Conservation (phyloP, 2,797 vertebrate species). For the Hipposideros larvatus region DNA sequence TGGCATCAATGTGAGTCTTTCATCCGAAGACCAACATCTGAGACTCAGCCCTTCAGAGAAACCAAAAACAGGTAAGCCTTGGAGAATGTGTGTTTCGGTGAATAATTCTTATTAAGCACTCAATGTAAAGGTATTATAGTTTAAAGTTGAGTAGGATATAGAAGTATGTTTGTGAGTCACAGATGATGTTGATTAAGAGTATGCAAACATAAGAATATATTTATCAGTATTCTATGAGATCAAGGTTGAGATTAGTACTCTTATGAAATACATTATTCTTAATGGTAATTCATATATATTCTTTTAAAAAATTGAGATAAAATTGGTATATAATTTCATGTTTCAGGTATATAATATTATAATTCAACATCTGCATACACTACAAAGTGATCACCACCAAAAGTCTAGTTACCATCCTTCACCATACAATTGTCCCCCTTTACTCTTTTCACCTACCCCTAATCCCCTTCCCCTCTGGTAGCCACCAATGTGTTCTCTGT, state of each 20-base stretch:
- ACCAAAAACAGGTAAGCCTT: slow-evolving; percentile 88
- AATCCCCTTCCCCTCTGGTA: background rate
- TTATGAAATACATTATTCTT: slow-evolving; percentile 66
- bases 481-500: background rate
- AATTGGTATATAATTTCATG: background rate
- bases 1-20: slow-evolving; percentile 79
- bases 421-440: background rate
- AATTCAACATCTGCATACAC: background rate
- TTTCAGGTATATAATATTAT: background rate
- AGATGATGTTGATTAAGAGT: slow-evolving; percentile 22
- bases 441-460: background rate
- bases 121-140: slow-evolving; percentile 41
- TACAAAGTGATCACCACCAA: background rate
- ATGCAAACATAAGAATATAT: slow-evolving; percentile 31
- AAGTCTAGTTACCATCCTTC: background rate
- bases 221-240: slow-evolving; percentile 73
- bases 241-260: slow-evolving; percentile 63
- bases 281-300: slow-evolving; percentile 72
- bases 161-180: slow-evolving; percentile 63
- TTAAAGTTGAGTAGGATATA: slow-evolving; percentile 24
- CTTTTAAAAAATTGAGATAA: background rate
- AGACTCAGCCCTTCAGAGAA: slow-evolving; percentile 87
- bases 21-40: slow-evolving; percentile 85
- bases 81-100: slow-evolving; percentile 78
- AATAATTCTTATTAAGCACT: slow-evolving; percentile 77